Evolutionary conservation across 2,888 invertebrate genomes (phyloP).

Genomic region (Oligia latruncula): DNA sequence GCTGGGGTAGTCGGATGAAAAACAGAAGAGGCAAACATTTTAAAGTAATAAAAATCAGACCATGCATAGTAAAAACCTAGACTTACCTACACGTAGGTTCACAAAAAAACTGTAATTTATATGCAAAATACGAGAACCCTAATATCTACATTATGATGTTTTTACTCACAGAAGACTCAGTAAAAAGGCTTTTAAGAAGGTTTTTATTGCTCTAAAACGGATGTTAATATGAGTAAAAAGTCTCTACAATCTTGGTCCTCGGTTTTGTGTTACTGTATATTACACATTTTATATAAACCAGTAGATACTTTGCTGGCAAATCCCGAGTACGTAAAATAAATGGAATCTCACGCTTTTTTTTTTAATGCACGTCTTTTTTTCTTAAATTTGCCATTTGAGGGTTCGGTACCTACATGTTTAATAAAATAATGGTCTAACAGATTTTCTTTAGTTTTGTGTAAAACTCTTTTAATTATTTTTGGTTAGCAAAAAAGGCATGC

Average conservation of each 20-base stretch:
- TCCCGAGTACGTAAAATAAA: background rate
- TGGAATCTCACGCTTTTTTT: background rate
- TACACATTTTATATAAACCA: slow-evolving; percentile 9
- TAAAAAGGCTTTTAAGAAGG: slow-evolving; percentile 30
- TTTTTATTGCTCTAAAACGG: slow-evolving; percentile 30
- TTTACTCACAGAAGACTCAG: background rate
- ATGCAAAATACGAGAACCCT: slow-evolving; percentile 18
- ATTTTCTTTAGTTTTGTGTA: too few relatives aligned
- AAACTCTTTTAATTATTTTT: too few relatives aligned
- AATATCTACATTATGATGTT: background rate
- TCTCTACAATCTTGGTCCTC: slow-evolving; percentile 7
- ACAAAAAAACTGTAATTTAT: background rate
- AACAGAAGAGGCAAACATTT: background rate
- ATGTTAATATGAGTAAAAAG: slow-evolving; percentile 48
- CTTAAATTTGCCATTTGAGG: background rate
- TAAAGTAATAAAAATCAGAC: background rate
- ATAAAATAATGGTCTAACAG: too few relatives aligned
- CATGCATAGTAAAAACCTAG: background rate
- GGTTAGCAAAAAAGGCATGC: too few relatives aligned
- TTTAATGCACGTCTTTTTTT: background rate
- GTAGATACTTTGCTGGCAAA: background rate
- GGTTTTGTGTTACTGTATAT: slow-evolving; percentile 10
- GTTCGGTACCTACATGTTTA: too few relatives aligned
- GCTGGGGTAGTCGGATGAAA: background rate
- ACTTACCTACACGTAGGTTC: background rate